A percentile compares a stretch with the other conserved stretches of the same genome.
Conservation (phyloP, 2,797 vertebrate species). For the Enoplosus armatus region DNA sequence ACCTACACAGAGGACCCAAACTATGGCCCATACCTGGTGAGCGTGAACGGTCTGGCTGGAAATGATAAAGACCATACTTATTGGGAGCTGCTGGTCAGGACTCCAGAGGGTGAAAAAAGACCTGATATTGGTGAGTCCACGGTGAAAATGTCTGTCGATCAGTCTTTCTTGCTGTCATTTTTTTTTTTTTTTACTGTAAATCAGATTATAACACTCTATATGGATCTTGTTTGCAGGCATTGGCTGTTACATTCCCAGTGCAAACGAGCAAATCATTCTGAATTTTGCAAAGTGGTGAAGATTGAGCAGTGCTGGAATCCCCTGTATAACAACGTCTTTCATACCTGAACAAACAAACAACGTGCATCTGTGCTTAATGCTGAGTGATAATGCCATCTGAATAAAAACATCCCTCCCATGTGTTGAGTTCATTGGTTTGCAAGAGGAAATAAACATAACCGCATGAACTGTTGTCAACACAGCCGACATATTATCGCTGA, state of each 20-base stretch:
- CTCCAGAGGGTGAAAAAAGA: slow-evolving; percentile 6
- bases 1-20: slow-evolving; percentile 51
- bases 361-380: background rate
- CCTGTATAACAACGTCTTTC: background rate
- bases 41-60: slow-evolving; percentile 75
- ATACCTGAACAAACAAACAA: background rate
- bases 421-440: background rate
- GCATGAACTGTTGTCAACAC: background rate
- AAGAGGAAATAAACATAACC: background rate
- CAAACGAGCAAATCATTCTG: slow-evolving; percentile 67
- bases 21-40: slow-evolving; percentile 73
- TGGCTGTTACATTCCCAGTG: slow-evolving; percentile 75
- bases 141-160: background rate
- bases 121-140: slow-evolving; percentile 73
- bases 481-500: background rate
- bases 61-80: slow-evolving; percentile 52
- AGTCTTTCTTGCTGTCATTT: background rate
- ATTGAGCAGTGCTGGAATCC: background rate
- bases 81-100: slow-evolving; percentile 72
- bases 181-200: too few species aligned
- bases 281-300: slow-evolving; percentile 64
- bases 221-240: slow-evolving; percentile 66
- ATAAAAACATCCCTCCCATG: background rate
- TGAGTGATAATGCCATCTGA: background rate
- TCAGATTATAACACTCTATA: background rate